Evolutionary conservation across 53 echinoderm and acorn worm genomes (phyloP), one percentile per base, ranked within the genome.

Genomic region (Mesocentrotus franciscanus): DNA sequence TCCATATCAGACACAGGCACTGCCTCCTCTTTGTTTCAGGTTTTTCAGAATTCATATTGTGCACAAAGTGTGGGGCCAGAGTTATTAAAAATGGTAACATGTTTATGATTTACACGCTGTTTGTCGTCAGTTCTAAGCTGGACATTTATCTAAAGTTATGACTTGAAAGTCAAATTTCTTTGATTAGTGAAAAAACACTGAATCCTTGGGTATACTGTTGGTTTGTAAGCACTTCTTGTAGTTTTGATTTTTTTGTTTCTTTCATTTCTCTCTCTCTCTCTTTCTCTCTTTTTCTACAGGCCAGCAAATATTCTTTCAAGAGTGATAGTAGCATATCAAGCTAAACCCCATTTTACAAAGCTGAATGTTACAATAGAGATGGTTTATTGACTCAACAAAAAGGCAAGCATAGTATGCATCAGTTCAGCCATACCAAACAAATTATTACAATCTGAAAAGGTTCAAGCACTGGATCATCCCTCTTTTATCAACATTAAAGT

Each of bases 241-340:
- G 2, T 62, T 17, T 1, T 62, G 0, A 62, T 62, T 62, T 15
- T 2, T 2, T 1, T 5, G 16, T 4, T 76, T 22, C 17, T 10
- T 32, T 6, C 30, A 7, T 61, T 7, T 60, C 16, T 61, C 62
- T 61, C 90, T 90, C 32, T 90, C 22, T 92, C 15, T 56, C 72
- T 92, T 42, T 92, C 29, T 39, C 56, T 27, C 12, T 93, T 6
- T 93, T 34, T 59, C 56, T 78, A 84, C 94, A 94, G 94, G 94
- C 94, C 62, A 94, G 94, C 62, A 94, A 94, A 84, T 94, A 83
- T 84, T 84, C 94, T 56, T 94, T 94, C 42, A 20, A 94, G 84
- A 27, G 7, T 49, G 59, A 90, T 10, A 60, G n/a, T 90, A 14
- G 78, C 13, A 71, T 24, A 62, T n/a, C 7, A 71, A 26, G 71